Conservation (phyloP, 2,797 vertebrate genomes). For the Mycteria americana region DNA sequence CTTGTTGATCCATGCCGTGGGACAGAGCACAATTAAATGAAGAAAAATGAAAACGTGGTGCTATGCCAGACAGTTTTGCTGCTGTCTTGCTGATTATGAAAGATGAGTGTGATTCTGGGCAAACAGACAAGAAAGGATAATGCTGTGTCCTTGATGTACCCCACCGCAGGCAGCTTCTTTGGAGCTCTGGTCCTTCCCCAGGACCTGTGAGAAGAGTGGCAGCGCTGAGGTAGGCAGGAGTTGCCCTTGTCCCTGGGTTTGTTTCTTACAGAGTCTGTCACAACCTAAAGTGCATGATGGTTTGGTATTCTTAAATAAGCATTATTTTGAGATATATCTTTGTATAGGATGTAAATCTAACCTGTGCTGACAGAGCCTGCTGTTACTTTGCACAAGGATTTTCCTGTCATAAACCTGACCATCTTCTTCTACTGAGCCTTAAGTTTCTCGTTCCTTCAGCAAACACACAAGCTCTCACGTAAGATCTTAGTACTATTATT, state of each 20-base stretch:
- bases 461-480: neutral
- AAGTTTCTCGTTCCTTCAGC: neutral
- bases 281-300: neutral
- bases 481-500: neutral
- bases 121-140: slow-evolving; percentile 18
- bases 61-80: slow-evolving; percentile 39
- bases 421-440: neutral
- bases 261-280: neutral
- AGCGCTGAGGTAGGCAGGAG: neutral
- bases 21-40: slow-evolving; percentile 34
- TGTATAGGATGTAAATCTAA: neutral
- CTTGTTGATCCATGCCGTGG: neutral
- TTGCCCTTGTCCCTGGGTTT: neutral
- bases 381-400: neutral
- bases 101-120: slow-evolving; percentile 38
- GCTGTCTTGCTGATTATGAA: slow-evolving; percentile 43
- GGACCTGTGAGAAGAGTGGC: neutral
- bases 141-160: neutral
- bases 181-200: neutral
- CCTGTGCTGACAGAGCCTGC: neutral
- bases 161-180: neutral
- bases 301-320: neutral
- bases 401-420: neutral
- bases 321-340: neutral
- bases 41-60: slow-evolving; percentile 51